phyloP scores from a whole-genome alignment of 2,113 vertebrate genomes.

The Elgaria multicarinata region DNA sequence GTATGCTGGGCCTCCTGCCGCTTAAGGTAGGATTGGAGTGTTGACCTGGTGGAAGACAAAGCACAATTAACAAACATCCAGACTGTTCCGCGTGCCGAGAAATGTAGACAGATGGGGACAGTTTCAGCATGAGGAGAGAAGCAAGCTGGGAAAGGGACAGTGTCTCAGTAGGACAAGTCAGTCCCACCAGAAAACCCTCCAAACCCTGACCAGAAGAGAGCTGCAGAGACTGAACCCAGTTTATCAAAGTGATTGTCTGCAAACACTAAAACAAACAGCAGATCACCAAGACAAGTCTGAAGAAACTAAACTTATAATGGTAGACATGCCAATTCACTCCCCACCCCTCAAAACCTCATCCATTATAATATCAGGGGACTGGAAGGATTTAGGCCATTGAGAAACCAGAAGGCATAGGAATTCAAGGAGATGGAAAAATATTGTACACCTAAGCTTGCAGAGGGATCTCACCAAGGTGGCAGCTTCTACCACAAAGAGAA shows the following conservation, averaged over 20 bases:
- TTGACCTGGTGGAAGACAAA: conserved; percentile 80
- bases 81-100: background rate
- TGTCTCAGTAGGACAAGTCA: background rate
- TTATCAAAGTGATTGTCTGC: background rate
- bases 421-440: background rate
- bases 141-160: background rate
- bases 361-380: background rate
- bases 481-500: background rate
- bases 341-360: background rate
- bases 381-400: background rate
- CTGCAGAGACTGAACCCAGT: background rate
- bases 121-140: background rate
- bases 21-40: conserved; percentile 90
- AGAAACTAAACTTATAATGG: background rate
- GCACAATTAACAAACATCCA: background rate
- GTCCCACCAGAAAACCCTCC: background rate
- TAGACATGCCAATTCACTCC: background rate
- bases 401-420: background rate
- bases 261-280: background rate
- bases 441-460: background rate
- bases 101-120: background rate
- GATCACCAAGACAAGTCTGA: background rate
- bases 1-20: conserved; percentile 76
- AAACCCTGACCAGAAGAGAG: background rate
- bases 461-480: background rate